Base-by-base conservation (phyloP, 2,888 invertebrate species). In the Drosophila fungiperda region DNA sequence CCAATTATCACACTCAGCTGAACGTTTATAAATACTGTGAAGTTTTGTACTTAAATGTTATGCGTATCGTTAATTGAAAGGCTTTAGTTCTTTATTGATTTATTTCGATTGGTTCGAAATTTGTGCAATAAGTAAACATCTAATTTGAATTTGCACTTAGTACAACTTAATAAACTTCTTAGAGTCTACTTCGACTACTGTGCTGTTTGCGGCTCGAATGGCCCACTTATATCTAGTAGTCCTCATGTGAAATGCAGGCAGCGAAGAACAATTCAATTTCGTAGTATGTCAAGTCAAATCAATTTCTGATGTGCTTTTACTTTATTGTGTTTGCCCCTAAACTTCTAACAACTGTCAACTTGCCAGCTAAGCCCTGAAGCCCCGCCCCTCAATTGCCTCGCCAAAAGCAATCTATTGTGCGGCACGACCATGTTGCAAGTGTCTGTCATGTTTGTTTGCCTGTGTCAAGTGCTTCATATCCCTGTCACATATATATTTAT, bases 401-500 rank as follows among this genome's bases (percentile, higher is more conserved):
- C 15, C 42, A 53, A 20, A 52, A 9, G 54, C 5, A 15, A 15
- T 29, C 55, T 15, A 29, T 11, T 29, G 40, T 38, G n/a, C 38
- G 55, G 55, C 65, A 52, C 55, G 36, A 58, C 58, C 62, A 52
- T 40, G 63, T 73, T 54, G 68, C 65, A 59, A 80, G 73, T 71
- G 73, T 55, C 72, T 87, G 82, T 84, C 87, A 89, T 84, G 71
- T 79, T 84, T 89, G 83, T 76, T 87, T 84, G 87, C 69, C 68
- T 59, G 54, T 82, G 76, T 85, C 85, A 79, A 84, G 80, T 73
- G 61, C 68, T 64, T 72, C 85, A 84, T 68, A 74, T 54, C 68
- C 67, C 54, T 82, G 72, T 78, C 78, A 72, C 61, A 78, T 60
- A 48, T 50, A n/a, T 53, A 58, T 12, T 54, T 29, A 58, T 40